A percentile compares a stretch with the other conserved stretches of the same genome.
Conservation (phyloP, 2,888 invertebrate genomes). For the Patella ulyssiponensis region DNA sequence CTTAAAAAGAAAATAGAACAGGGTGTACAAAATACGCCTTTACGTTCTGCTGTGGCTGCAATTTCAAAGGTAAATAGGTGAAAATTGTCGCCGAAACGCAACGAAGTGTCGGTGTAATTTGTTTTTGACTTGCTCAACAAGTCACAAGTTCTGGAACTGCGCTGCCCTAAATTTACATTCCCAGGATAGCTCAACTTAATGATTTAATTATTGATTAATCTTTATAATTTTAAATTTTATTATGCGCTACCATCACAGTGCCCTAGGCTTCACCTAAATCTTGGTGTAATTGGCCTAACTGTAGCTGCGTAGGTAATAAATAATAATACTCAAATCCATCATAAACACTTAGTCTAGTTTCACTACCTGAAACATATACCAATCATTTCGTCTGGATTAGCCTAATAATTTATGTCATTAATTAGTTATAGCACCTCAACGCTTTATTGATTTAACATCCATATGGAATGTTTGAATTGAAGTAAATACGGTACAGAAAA, state of each 20-base stretch:
- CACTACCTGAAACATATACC: too few species aligned
- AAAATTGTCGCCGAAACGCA: background rate
- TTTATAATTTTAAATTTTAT: background rate
- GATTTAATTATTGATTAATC: background rate
- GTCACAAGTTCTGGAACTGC: constrained; percentile 1
- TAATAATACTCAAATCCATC: too few species aligned
- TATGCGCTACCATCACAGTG: background rate
- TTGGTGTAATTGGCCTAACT: too few species aligned
- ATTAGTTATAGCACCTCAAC: too few species aligned
- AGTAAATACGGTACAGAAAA: too few species aligned
- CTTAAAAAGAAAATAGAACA: constrained; percentile 63
- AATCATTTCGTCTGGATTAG: too few species aligned
- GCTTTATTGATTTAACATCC: too few species aligned
- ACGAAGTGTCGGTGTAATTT: background rate
- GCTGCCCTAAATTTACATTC: constrained; percentile 11
- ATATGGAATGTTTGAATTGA: too few species aligned
- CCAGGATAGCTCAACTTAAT: background rate
- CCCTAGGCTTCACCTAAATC: too few species aligned
- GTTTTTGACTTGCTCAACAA: constrained; percentile 13
- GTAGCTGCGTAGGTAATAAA: too few species aligned
- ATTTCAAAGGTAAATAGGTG: constrained; percentile 34
- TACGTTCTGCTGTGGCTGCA: constrained; percentile 55
- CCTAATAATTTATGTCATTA: too few species aligned
- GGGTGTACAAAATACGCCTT: constrained; percentile 58
- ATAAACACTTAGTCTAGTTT: too few species aligned